Evolutionary conservation across 2,113 vertebrate species (phyloP).

Genomic region (Protobothrops flavoviridis): DNA sequence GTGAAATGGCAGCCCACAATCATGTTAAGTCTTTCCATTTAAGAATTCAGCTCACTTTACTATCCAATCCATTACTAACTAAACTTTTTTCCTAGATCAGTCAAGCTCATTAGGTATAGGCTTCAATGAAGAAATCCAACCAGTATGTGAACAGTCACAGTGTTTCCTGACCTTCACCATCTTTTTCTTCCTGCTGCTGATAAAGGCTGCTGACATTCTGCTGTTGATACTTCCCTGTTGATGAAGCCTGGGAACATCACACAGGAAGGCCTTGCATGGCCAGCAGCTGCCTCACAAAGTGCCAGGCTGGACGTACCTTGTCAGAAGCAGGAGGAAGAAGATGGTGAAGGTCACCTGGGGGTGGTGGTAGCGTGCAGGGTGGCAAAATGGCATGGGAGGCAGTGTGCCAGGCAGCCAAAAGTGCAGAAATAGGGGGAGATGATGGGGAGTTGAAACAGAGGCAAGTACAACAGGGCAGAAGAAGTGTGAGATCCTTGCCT

Average conservation of each 20-base stretch:
- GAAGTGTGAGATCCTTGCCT: background rate
- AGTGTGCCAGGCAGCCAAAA: background rate
- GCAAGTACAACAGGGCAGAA: background rate
- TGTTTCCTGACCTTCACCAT: background rate
- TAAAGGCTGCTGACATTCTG: background rate
- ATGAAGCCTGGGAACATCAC: background rate
- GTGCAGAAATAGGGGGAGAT: background rate
- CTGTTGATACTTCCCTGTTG: background rate
- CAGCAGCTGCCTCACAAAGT: background rate
- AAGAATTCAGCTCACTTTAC: background rate
- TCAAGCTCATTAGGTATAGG: background rate
- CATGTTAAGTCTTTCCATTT: background rate
- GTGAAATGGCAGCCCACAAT: background rate
- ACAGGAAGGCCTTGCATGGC: background rate
- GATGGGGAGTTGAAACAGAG: background rate
- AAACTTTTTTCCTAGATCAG: background rate
- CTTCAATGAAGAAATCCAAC: background rate
- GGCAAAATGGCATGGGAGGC: background rate
- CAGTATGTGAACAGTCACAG: background rate
- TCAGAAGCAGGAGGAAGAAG: background rate
- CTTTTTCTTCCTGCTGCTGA: background rate
- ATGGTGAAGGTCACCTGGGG: background rate
- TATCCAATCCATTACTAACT: background rate
- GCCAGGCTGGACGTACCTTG: background rate
- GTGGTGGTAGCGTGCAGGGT: background rate